These are phyloP conservation scores for Lymantria dispar DNA, from an alignment of 2,888 invertebrate genomes.

Conservation along the genomic window DNA sequence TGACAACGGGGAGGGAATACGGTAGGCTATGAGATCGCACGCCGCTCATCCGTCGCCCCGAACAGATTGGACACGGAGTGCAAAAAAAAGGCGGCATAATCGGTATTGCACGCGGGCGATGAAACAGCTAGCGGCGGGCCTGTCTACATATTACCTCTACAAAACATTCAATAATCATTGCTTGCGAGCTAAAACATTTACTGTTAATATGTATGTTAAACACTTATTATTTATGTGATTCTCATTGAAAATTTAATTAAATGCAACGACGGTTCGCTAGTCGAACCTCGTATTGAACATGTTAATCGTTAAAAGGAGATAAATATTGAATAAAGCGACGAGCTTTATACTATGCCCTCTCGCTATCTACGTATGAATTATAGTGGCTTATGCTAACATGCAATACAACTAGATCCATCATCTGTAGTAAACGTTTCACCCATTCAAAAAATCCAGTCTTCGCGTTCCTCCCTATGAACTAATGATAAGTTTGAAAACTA, in stretches of 20 bases:
- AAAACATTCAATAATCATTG: slow-evolving; percentile 14
- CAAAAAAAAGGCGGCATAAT: no score
- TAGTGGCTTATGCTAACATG: slow-evolving; percentile 32
- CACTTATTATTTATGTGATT: slow-evolving; percentile 10
- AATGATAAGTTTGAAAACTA: slow-evolving; percentile 16
- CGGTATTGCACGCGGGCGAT: no score
- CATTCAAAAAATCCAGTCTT: slow-evolving; percentile 57
- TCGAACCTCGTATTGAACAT: not conserved
- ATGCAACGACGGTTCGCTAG: slow-evolving; percentile 1
- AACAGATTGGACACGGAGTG: no score
- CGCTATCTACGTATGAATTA: slow-evolving; percentile 10
- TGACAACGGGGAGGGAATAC: no score
- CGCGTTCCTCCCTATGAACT: slow-evolving; percentile 49
- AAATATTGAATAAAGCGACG: slow-evolving; percentile 9
- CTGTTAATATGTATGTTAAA: slow-evolving; percentile 12
- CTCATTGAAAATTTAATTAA: slow-evolving; percentile 1
- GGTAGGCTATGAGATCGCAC: no score
- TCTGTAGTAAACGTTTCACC: slow-evolving; percentile 33
- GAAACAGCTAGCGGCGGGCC: no score
- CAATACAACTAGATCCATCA: slow-evolving; percentile 36
- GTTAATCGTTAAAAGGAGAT: slow-evolving; percentile 1
- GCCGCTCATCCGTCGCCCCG: no score
- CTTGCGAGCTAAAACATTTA: slow-evolving; percentile 13
- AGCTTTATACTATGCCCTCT: slow-evolving; percentile 9
- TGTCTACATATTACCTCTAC: slow-evolving; percentile 13